phyloP scores from a whole-genome alignment of 2,797 vertebrate genomes.

The Hylomyscus alleni region DNA sequence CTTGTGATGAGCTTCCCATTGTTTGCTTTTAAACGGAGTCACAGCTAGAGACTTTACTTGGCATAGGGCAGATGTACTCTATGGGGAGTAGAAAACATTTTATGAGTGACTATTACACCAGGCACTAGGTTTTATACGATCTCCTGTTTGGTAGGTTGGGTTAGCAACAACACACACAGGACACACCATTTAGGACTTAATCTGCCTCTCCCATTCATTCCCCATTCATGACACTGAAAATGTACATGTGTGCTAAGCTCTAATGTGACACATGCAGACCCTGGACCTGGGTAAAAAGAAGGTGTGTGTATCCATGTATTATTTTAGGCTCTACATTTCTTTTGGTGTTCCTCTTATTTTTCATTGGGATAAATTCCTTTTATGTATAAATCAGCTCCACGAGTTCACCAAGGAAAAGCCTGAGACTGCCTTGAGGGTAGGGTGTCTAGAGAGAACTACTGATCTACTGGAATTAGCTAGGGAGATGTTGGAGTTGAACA shows the following conservation, averaged over 20 bases:
- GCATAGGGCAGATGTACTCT: neutral
- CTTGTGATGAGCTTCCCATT: neutral
- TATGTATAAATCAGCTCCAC: neutral
- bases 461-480: neutral
- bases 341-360: slow-evolving; percentile 29
- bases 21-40: slow-evolving; percentile 27
- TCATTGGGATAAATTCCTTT: neutral
- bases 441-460: neutral
- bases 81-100: neutral
- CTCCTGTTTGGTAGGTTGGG: neutral
- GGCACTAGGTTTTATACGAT: neutral
- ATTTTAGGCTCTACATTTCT: neutral
- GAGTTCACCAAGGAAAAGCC: neutral
- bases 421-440: neutral
- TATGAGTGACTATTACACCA: neutral
- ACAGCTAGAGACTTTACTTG: neutral
- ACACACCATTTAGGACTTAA: neutral
- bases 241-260: neutral
- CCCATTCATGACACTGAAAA: neutral
- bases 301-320: neutral
- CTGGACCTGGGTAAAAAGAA: neutral
- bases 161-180: neutral
- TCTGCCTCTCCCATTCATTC: neutral
- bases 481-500: neutral
- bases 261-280: neutral